Evolutionary conservation across 2,113 vertebrate genomes (phyloP).

Genomic region (Tetrao urogallus): DNA sequence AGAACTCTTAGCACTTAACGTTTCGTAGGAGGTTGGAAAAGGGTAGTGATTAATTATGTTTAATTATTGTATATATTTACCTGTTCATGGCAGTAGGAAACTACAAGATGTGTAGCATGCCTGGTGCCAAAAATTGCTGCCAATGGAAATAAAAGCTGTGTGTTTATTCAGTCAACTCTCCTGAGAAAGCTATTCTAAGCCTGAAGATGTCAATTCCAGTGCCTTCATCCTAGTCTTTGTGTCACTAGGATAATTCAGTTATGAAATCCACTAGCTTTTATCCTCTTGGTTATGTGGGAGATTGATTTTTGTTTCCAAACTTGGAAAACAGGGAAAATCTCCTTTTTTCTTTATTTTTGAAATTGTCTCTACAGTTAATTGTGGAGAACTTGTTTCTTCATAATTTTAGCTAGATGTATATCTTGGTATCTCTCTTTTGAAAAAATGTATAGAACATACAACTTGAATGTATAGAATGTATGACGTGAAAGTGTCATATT

Average conservation of each 20-base stretch:
- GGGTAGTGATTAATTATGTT: background rate
- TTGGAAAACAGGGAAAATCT: background rate
- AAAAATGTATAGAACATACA: background rate
- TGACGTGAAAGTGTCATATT: background rate
- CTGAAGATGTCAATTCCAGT: background rate
- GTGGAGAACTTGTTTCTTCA: background rate
- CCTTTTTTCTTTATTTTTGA: background rate
- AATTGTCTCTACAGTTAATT: background rate
- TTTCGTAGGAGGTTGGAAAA: background rate
- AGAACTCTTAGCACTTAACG: background rate
- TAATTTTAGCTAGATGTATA: background rate
- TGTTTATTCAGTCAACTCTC: background rate
- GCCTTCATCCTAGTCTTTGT: background rate
- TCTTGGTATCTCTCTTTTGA: background rate
- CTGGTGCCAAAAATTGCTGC: background rate
- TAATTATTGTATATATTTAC: background rate
- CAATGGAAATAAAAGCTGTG: background rate
- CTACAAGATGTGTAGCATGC: background rate
- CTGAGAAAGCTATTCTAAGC: background rate
- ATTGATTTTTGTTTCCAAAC: rapidly evolving
- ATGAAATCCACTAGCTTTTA: background rate
- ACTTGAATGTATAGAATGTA: too few relatives aligned
- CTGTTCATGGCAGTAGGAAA: background rate
- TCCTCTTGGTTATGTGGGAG: background rate
- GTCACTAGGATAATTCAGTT: background rate